Evolutionary conservation across 2,888 invertebrate genomes (phyloP).

Genomic region (Pollenia griseotomentosa): DNA sequence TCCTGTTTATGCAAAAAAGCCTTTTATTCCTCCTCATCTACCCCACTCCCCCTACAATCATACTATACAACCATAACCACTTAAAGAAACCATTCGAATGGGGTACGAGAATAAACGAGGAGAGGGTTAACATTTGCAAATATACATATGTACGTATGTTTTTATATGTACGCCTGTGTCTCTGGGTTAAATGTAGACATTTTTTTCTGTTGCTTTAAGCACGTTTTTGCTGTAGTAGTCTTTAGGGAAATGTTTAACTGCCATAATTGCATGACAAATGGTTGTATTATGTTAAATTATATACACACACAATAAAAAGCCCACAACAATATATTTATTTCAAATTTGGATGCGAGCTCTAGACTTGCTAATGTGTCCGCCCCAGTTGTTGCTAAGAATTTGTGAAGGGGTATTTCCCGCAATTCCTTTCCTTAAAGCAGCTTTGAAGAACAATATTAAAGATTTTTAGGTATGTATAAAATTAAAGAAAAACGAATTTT

Average conservation of each 20-base stretch:
- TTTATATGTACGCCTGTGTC: too few species aligned
- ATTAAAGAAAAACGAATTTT: too few species aligned
- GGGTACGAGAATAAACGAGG: constrained; percentile 14
- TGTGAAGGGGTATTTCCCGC: not conserved
- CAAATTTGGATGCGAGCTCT: constrained; percentile 5
- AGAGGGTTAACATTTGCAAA: constrained; percentile 11
- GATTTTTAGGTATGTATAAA: too few species aligned
- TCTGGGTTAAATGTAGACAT: constrained; percentile 28
- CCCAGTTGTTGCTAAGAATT: not conserved
- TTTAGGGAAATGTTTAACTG: constrained; percentile 69
- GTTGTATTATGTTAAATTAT: constrained; percentile 69
- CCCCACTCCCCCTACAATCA: not conserved
- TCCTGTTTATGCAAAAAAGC: constrained; percentile 65
- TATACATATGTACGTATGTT: not conserved
- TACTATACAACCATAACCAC: not conserved
- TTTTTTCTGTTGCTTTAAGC: constrained; percentile 45
- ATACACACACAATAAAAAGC: constrained; percentile 46
- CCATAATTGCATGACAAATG: constrained; percentile 73
- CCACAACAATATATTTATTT: constrained; percentile 9
- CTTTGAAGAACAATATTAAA: not conserved
- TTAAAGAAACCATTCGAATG: constrained; percentile 33
- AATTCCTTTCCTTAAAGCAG: not conserved
- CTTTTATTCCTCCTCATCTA: not conserved
- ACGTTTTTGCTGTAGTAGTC: constrained; percentile 51
- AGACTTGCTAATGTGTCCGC: constrained; percentile 1